These are phyloP conservation scores for Sceliomorpha sp. DNA, from an alignment of 2,888 invertebrate genomes.

Conservation along the genomic window DNA sequence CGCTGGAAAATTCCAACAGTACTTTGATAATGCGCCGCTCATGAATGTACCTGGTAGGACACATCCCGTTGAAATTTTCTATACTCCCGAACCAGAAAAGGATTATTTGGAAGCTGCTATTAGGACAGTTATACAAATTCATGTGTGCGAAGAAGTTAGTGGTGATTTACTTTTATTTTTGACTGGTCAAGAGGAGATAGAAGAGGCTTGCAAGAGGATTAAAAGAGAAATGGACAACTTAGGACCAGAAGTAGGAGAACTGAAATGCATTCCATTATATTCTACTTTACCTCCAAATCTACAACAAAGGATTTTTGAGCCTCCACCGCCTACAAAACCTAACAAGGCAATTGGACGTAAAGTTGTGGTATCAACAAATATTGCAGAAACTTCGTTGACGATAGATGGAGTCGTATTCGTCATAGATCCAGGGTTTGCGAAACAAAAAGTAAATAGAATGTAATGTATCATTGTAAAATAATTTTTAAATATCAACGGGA, in stretches of 20 bases:
- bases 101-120: constrained; percentile 99
- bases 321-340: constrained; percentile 94
- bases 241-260: constrained; percentile 97
- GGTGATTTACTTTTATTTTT: constrained; percentile 97
- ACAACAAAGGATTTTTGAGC: constrained; percentile 98
- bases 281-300: constrained; percentile 98
- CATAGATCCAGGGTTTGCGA: constrained; percentile 99
- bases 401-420: constrained; percentile 99
- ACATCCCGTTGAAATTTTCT: constrained; percentile 98
- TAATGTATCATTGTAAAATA: constrained; percentile 8
- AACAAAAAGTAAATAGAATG: constrained; percentile 89
- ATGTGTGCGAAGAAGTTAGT: constrained; percentile 95
- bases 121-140: constrained; percentile 97
- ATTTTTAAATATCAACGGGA: no score
- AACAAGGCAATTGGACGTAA: constrained; percentile 95
- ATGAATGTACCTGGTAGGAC: constrained; percentile 99
- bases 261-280: constrained; percentile 99
- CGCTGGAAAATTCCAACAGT: constrained; percentile 99
- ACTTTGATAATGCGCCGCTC: constrained; percentile 98
- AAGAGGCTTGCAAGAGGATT: constrained; percentile 98
- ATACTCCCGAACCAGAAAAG: constrained; percentile 98
- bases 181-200: constrained; percentile 96
- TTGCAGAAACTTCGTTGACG: constrained; percentile 99
- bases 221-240: constrained; percentile 97
- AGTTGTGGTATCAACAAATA: constrained; percentile 99